phyloP scores from a whole-genome alignment of 2,113 vertebrate species.

The Hylia prasina region DNA sequence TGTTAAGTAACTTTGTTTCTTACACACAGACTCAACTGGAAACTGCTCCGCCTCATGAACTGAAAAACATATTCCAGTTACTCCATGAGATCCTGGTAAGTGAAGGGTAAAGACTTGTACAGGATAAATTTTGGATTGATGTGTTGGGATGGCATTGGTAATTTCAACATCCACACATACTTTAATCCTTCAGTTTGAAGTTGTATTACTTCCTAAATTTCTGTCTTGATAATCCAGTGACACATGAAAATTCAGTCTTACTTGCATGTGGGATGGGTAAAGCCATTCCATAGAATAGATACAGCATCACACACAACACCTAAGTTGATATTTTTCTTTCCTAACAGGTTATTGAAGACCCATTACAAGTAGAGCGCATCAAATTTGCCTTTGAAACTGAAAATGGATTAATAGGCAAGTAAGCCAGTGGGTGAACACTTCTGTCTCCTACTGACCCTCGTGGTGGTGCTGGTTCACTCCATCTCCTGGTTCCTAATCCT shows the following conservation, averaged over 20 bases:
- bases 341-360: constrained; percentile 90
- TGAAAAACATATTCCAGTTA: constrained; percentile 95
- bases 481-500: not conserved
- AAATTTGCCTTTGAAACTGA: constrained; percentile 98
- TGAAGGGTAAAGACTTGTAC: not conserved
- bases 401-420: constrained; percentile 91
- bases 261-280: not conserved
- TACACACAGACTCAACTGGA: constrained; percentile 86
- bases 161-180: not conserved
- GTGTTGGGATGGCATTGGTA: not conserved
- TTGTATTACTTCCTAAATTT: not conserved
- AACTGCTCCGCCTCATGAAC: constrained; percentile 92
- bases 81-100: constrained; percentile 93
- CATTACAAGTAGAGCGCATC: constrained; percentile 89
- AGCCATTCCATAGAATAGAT: not conserved
- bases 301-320: not conserved
- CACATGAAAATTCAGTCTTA: not conserved
- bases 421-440: not conserved
- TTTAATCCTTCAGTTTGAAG: not conserved
- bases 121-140: not conserved
- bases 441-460: not conserved
- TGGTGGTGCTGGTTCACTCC: not conserved
- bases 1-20: not conserved
- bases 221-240: not conserved
- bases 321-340: not conserved